phyloP scores from a whole-genome alignment of 2,888 invertebrate species.

The Cremastobaeus sp. region DNA sequence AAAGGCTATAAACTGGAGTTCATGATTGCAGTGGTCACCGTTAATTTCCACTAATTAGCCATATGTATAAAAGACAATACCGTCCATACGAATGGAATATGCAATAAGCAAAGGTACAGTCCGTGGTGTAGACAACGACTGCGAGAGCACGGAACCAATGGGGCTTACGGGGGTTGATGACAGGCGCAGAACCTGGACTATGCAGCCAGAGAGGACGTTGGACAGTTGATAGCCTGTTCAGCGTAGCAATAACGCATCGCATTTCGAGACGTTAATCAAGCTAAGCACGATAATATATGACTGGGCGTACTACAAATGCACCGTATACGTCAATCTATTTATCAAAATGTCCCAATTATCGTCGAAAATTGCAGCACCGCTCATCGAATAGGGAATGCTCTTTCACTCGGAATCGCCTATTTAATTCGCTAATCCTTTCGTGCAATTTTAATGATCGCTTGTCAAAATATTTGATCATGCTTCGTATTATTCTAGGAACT shows the following conservation, averaged over 20 bases:
- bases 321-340: conserved; percentile 68
- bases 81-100: conserved; percentile 61
- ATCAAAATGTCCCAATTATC: conserved; percentile 70
- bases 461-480: conserved; percentile 12
- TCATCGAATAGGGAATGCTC: conserved; percentile 30
- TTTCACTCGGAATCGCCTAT: conserved; percentile 18
- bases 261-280: conserved; percentile 72
- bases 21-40: too few species aligned
- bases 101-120: conserved; percentile 63
- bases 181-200: conserved; percentile 52
- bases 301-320: conserved; percentile 64
- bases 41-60: conserved; percentile 35
- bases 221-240: conserved; percentile 61
- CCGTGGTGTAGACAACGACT: conserved; percentile 39
- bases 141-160: conserved; percentile 48
- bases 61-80: conserved; percentile 36
- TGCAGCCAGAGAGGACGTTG: conserved; percentile 41
- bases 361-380: conserved; percentile 59
- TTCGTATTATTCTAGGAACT: too few species aligned
- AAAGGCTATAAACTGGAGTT: too few species aligned
- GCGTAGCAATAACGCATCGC: conserved; percentile 67
- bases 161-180: conserved; percentile 58
- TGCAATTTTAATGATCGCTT: conserved; percentile 15
- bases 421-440: conserved; percentile 5
- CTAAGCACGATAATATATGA: conserved; percentile 68